Conservation (phyloP, 1,140 invertebrate genomes). For the Calephelis virginiensis region DNA sequence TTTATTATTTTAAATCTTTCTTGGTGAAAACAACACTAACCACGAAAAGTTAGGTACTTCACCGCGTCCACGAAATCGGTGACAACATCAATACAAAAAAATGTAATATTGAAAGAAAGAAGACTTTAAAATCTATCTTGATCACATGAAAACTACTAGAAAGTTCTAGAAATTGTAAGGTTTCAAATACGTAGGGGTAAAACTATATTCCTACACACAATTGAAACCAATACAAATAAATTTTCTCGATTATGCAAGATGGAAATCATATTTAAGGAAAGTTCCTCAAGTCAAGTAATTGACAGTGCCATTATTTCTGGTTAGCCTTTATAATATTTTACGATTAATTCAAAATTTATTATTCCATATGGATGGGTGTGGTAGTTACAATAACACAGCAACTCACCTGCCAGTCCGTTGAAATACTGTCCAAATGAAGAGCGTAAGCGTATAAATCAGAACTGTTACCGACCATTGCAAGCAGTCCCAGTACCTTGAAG, state of each 20-base stretch:
- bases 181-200: not conserved
- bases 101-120: no score
- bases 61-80: no score
- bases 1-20: no score
- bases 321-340: slow-evolving; percentile 21
- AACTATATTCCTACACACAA: not conserved
- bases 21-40: no score
- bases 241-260: slow-evolving; percentile 7
- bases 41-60: no score
- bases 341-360: slow-evolving; percentile 44
- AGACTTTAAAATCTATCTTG: no score
- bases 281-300: slow-evolving; percentile 26
- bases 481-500: no score
- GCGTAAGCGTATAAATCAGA: slow-evolving; percentile 18
- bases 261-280: slow-evolving; percentile 14
- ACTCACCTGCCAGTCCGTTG: slow-evolving; percentile 62
- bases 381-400: slow-evolving; percentile 59
- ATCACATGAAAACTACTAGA: no score
- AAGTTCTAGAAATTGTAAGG: not conserved
- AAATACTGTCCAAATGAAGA: slow-evolving; percentile 28
- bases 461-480: not conserved
- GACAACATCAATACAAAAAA: no score
- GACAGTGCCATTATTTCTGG: slow-evolving; percentile 37
- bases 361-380: slow-evolving; percentile 66
- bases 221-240: not conserved